Conservation (phyloP, 2,113 vertebrate genomes). For the Pholis gunnellus region DNA sequence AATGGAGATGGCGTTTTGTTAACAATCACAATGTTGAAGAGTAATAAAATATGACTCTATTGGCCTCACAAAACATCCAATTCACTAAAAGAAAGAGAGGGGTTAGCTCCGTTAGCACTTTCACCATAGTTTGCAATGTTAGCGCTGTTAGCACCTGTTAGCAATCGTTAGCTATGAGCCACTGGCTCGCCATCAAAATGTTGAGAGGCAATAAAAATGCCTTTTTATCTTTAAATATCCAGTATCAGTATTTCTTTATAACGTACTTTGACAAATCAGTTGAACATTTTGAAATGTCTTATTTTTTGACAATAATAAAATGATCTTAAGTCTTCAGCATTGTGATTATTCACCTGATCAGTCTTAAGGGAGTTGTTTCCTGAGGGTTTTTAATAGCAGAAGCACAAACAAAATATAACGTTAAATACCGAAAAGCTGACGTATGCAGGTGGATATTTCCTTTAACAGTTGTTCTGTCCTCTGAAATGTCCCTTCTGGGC, state of each 20-base stretch:
- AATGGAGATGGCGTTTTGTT: neutral
- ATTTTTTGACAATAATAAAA: neutral
- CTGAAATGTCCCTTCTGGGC: neutral
- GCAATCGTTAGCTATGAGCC: too few relatives aligned
- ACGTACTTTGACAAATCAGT: neutral
- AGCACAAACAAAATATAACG: neutral
- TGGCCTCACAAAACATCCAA: neutral
- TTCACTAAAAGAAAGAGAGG: too few relatives aligned
- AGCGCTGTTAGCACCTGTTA: too few relatives aligned
- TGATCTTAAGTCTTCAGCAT: too few relatives aligned
- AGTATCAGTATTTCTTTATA: too few relatives aligned
- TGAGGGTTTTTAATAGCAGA: neutral
- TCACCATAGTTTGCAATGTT: too few relatives aligned
- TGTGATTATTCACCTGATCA: too few relatives aligned
- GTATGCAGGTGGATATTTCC: constrained; percentile 16
- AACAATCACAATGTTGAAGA: neutral
- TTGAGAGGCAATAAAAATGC: too few relatives aligned
- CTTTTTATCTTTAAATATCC: too few relatives aligned
- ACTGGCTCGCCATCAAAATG: too few relatives aligned
- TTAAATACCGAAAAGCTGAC: neutral
- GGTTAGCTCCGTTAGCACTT: too few relatives aligned
- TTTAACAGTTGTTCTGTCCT: constrained; percentile 1
- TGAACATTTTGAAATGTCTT: neutral
- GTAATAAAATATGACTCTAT: neutral
- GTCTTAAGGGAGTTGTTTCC: too few relatives aligned